A percentile compares a stretch with the other conserved stretches of the same genome.
Evolutionary conservation across 2,113 vertebrate species (phyloP).

Genomic region (Seriola dumerili): DNA sequence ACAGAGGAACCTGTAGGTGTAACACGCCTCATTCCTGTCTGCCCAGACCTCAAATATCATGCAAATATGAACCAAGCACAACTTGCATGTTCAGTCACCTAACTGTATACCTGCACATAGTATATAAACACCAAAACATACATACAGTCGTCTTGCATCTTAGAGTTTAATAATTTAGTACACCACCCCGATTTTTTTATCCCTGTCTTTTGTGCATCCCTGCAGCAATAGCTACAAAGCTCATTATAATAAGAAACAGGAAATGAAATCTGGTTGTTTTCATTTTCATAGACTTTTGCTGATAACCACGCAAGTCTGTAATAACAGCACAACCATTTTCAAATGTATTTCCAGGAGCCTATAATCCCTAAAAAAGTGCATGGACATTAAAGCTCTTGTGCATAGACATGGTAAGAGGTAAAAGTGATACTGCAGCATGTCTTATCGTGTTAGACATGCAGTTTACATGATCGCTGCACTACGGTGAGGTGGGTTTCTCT

Average conservation of each 20-base stretch:
- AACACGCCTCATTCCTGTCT: neutral
- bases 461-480: constrained; percentile 13
- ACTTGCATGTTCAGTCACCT: neutral
- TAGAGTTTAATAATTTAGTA: constrained; percentile 1
- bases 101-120: neutral
- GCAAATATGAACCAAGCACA: neutral
- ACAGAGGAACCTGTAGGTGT: constrained; percentile 42
- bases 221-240: constrained; percentile 41
- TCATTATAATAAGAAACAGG: constrained; percentile 52
- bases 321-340: constrained; percentile 45
- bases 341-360: constrained; percentile 29
- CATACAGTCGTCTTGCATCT: neutral
- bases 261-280: constrained; percentile 67
- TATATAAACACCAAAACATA: constrained; percentile 14
- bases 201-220: constrained; percentile 28
- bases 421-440: constrained; percentile 62
- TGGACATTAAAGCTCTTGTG: constrained; percentile 15
- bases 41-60: neutral
- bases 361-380: constrained; percentile 26
- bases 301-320: constrained; percentile 27
- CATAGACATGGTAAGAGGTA: constrained; percentile 29
- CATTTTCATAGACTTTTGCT: constrained; percentile 45
- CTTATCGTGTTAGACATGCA: constrained; percentile 63
- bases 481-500: neutral
- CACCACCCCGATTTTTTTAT: constrained; percentile 8